phyloP scores from a whole-genome alignment of 2,113 vertebrate species.

The Chelonoidis abingdonii region DNA sequence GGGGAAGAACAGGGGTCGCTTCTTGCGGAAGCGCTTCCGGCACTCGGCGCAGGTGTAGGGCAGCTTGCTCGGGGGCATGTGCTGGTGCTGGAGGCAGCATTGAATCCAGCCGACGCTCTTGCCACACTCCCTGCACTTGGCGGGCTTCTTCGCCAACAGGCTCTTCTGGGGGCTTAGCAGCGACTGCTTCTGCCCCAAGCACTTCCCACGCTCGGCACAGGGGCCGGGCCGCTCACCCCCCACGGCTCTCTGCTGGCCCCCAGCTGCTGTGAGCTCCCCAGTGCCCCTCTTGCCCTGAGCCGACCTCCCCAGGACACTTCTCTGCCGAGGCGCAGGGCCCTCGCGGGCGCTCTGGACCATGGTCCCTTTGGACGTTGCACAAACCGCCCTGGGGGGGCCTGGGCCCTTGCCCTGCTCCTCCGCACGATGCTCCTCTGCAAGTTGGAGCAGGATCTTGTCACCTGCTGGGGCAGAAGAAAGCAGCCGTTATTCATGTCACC shows the following conservation, averaged over 20 bases:
- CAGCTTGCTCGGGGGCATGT: conserved; percentile 56
- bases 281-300: no score
- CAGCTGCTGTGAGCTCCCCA: no score
- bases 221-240: conserved; percentile 68
- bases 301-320: no score
- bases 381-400: no score
- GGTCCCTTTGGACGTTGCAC: no score
- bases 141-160: conserved; percentile 71
- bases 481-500: no score
- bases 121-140: conserved; percentile 69
- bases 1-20: not conserved
- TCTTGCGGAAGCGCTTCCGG: conserved; percentile 71
- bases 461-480: no score
- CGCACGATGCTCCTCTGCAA: no score
- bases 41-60: conserved; percentile 73
- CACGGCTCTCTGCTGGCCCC: conserved; percentile 57
- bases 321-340: no score
- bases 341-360: no score
- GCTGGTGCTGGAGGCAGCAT: conserved; percentile 69
- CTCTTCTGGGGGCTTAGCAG: conserved; percentile 69
- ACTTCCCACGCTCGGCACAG: conserved; percentile 69
- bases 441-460: no score
- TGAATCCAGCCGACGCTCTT: conserved; percentile 40
- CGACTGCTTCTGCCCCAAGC: conserved; percentile 70
- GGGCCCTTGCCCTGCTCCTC: no score